phyloP scores from a whole-genome alignment of 1,140 invertebrate genomes.

The Heliothis subflexa region DNA sequence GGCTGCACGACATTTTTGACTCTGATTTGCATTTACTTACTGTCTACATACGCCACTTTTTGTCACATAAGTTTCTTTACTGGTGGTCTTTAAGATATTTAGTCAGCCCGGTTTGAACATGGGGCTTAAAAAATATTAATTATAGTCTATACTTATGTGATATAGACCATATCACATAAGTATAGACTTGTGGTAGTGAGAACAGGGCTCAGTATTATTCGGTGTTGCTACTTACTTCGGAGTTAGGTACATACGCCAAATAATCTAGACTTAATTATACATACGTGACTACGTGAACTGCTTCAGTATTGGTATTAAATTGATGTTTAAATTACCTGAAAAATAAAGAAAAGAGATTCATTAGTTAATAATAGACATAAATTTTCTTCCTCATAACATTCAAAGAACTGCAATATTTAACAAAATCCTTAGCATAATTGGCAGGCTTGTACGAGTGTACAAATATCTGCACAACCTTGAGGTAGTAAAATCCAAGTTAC shows the following conservation, averaged over 20 bases:
- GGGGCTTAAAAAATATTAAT: background rate
- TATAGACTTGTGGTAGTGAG: no score
- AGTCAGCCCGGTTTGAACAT: background rate
- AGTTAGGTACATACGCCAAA: no score
- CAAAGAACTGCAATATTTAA: background rate
- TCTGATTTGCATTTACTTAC: slow-evolving; percentile 54
- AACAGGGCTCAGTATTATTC: no score
- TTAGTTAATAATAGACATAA: background rate
- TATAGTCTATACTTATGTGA: no score
- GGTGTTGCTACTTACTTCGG: no score
- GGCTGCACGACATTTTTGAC: slow-evolving; percentile 69
- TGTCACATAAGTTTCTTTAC: background rate
- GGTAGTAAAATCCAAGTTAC: background rate
- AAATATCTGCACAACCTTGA: slow-evolving; percentile 8
- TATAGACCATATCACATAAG: no score
- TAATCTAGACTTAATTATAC: no score
- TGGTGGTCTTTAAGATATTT: background rate
- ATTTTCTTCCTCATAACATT: background rate
- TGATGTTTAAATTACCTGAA: no score
- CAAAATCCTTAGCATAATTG: slow-evolving; percentile 4
- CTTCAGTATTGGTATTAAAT: no score
- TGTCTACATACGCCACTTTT: slow-evolving; percentile 21
- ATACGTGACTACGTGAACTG: no score
- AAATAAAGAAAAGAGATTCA: background rate
- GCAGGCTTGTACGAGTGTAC: background rate